Percentiles rank a stretch among this genome's conserved stretches.
These are phyloP conservation scores for Dendronephthya gigantea DNA, from an alignment of 64 coral and sea anemone species.

Conservation along the genomic window DNA sequence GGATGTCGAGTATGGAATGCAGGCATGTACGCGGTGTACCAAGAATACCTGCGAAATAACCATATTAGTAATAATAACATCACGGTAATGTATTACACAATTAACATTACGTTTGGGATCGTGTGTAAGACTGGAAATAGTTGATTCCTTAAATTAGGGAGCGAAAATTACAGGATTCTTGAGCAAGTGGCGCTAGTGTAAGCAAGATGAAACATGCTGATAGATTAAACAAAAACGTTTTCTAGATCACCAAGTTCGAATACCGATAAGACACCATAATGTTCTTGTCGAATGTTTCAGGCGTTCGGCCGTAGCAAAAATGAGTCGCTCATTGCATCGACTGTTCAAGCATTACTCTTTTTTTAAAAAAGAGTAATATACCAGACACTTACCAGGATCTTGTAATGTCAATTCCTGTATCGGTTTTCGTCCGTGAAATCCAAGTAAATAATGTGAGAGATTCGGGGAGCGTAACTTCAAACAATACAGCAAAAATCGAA, in stretches of 20 bases:
- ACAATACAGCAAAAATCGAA: conserved; percentile 68
- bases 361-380: not conserved
- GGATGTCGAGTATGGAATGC: conserved; percentile 71
- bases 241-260: not conserved
- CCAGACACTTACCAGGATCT: conserved; percentile 53
- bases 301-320: too few species aligned
- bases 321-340: too few species aligned
- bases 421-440: conserved; percentile 69
- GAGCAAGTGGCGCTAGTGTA: too few species aligned
- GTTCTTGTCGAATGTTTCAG: too few species aligned
- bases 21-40: conserved; percentile 88
- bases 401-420: conserved; percentile 70
- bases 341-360: too few species aligned
- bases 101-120: too few species aligned
- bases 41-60: conserved; percentile 46
- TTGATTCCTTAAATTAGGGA: too few species aligned
- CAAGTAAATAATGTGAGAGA: conserved; percentile 76
- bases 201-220: not conserved
- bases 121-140: too few species aligned
- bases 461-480: conserved; percentile 61
- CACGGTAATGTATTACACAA: not conserved
- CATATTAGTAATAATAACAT: not conserved
- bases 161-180: too few species aligned
- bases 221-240: not conserved
- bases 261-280: not conserved